Evolutionary conservation across 1,140 invertebrate species (phyloP).

Genomic region (Microplitis demolitor): DNA sequence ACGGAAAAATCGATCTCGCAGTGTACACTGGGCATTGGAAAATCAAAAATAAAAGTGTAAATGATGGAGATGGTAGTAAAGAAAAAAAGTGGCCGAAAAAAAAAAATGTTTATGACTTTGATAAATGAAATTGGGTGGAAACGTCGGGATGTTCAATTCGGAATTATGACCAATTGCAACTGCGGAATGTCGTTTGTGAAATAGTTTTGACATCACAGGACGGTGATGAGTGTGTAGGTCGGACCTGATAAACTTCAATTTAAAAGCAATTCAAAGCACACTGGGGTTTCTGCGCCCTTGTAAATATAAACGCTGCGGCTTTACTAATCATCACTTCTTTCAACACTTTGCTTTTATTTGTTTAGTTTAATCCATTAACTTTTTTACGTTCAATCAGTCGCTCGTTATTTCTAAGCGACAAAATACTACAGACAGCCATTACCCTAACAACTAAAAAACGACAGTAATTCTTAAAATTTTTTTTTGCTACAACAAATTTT

Average conservation of each 20-base stretch:
- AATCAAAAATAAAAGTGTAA: neutral
- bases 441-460: no score
- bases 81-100: neutral
- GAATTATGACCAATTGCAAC: neutral
- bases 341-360: slow-evolving; percentile 1
- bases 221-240: slow-evolving; percentile 25
- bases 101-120: neutral
- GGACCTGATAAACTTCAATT: slow-evolving; percentile 36
- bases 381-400: neutral
- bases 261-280: slow-evolving; percentile 36
- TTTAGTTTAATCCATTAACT: neutral
- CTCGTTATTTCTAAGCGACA: neutral
- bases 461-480: no score
- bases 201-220: neutral
- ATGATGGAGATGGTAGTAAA: no score
- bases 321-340: neutral
- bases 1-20: no score
- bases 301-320: neutral
- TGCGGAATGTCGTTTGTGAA: neutral
- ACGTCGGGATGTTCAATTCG: slow-evolving; percentile 2
- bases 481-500: no score
- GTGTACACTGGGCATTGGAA: neutral
- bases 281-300: neutral
- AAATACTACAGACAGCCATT: neutral
- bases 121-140: slow-evolving; percentile 3